Evolutionary conservation across 2,113 vertebrate genomes (phyloP).

Genomic region (Eulemur macaco): DNA sequence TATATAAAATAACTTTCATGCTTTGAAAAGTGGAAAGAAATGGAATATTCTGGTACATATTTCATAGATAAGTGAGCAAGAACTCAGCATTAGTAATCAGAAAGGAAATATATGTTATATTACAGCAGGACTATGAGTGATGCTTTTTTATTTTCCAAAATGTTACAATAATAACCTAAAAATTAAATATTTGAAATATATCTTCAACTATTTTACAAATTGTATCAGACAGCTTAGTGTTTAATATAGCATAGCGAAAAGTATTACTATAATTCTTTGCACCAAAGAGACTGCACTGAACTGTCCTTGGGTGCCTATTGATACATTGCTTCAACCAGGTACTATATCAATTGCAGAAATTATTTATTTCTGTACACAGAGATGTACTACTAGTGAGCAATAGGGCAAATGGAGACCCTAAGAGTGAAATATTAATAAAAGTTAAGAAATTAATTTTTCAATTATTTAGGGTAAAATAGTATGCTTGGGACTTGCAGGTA

Average conservation of each 20-base stretch:
- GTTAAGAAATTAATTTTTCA: not conserved
- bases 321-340: not conserved
- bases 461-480: not conserved
- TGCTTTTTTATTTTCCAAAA: not conserved
- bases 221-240: not conserved
- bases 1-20: not conserved
- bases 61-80: not conserved
- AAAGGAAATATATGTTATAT: not conserved
- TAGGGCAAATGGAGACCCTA: not conserved
- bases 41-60: not conserved
- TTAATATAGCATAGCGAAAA: not conserved
- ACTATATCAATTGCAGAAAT: not conserved
- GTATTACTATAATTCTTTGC: not conserved
- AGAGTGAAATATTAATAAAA: not conserved
- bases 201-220: not conserved
- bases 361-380: not conserved
- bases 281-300: not conserved
- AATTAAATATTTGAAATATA: slow-evolving; percentile 6
- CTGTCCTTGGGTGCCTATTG: not conserved
- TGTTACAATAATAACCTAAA: not conserved
- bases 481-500: not conserved
- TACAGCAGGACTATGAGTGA: not conserved
- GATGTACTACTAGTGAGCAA: not conserved
- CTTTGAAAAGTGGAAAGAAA: not conserved
- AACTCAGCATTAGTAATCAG: not conserved